Percentiles rank a stretch among this genome's conserved stretches.
phyloP scores from a whole-genome alignment of 1,140 invertebrate species.

The Limonius californicus region DNA sequence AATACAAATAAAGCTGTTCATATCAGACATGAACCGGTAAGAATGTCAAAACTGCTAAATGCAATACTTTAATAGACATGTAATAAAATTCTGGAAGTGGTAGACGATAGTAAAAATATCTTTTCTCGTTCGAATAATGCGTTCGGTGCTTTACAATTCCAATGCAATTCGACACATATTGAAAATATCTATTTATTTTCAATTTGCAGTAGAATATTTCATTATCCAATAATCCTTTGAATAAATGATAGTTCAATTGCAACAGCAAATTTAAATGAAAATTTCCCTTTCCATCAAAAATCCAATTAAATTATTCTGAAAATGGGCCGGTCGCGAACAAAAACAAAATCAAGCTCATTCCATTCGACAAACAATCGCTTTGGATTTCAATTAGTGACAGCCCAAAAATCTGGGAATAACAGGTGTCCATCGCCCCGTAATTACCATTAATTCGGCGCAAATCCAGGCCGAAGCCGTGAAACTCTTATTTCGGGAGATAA shows the following conservation, averaged over 20 bases:
- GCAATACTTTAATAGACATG: too few species aligned
- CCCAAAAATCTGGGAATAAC: conserved; percentile 7
- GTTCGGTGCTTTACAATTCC: too few species aligned
- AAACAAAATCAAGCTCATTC: conserved; percentile 14
- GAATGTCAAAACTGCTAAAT: too few species aligned
- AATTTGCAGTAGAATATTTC: too few species aligned
- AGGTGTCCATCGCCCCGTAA: conserved; percentile 5
- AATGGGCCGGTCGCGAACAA: not conserved
- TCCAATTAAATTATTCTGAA: conserved; percentile 12
- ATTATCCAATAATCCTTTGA: not conserved
- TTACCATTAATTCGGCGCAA: not conserved
- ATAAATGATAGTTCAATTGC: not conserved
- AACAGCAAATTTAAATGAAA: not conserved
- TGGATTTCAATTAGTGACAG: not conserved
- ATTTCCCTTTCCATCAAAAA: conserved; percentile 7
- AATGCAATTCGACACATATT: too few species aligned
- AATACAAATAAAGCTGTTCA: too few species aligned
- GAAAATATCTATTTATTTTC: too few species aligned
- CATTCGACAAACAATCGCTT: conserved; percentile 3
- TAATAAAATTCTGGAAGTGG: too few species aligned
- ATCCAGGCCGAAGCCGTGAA: not conserved
- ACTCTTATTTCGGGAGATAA: not conserved
- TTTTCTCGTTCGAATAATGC: too few species aligned
- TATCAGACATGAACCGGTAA: too few species aligned
- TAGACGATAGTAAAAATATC: too few species aligned